Evolutionary conservation across 2,888 invertebrate species (phyloP).

Genomic region (Baronia brevicornis): DNA sequence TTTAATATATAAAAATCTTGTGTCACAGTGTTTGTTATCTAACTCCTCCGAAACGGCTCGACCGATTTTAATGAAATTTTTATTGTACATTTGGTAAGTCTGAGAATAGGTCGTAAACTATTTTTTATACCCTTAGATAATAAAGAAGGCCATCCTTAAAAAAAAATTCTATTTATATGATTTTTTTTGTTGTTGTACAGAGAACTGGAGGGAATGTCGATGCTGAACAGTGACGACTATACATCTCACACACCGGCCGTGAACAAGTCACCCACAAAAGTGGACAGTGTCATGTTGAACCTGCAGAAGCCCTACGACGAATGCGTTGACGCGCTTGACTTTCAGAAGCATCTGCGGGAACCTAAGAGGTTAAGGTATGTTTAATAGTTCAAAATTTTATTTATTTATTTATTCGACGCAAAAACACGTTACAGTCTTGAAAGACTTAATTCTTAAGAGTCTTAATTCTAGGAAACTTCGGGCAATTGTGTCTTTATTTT

Average conservation of each 20-base stretch:
- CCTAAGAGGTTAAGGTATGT: slow-evolving; percentile 52
- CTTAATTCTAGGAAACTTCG: too few species aligned
- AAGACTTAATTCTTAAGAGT: too few species aligned
- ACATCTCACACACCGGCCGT: slow-evolving; percentile 34
- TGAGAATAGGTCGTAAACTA: neutral
- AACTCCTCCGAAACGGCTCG: too few species aligned
- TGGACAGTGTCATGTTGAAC: slow-evolving; percentile 42
- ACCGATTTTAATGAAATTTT: too few species aligned
- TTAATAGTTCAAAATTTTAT: slow-evolving; percentile 6
- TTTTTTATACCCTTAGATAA: too few species aligned
- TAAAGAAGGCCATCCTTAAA: too few species aligned
- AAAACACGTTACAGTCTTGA: slow-evolving; percentile 5
- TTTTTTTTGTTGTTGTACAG: slow-evolving; percentile 25
- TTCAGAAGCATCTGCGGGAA: slow-evolving; percentile 35
- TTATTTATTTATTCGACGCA: slow-evolving; percentile 6
- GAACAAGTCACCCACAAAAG: slow-evolving; percentile 22
- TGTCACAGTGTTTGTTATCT: too few species aligned
- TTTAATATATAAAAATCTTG: too few species aligned
- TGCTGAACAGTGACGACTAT: slow-evolving; percentile 45
- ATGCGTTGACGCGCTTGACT: slow-evolving; percentile 43
- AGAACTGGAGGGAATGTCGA: slow-evolving; percentile 46
- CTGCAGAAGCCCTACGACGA: slow-evolving; percentile 40
- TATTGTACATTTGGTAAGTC: too few species aligned
- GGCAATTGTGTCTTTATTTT: too few species aligned
- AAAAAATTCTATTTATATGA: too few species aligned